These are phyloP conservation scores for Hirtodrosophila trivittata DNA, from an alignment of 2,888 invertebrate genomes.

Conservation along the genomic window DNA sequence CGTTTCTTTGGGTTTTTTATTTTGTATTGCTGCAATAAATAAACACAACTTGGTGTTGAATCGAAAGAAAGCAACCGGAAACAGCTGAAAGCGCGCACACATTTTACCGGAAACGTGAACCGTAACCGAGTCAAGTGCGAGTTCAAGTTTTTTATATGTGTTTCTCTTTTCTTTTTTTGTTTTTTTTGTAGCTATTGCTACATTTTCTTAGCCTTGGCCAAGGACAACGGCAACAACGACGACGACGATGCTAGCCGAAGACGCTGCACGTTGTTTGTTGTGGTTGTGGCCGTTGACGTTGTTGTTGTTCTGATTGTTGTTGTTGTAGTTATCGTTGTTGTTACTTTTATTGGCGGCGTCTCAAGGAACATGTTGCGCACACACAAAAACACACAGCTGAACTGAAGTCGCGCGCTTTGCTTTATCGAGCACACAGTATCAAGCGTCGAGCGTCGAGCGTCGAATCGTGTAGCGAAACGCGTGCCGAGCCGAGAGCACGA, in stretches of 20 bases:
- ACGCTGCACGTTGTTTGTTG: constrained; percentile 62
- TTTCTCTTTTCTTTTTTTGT: constrained; percentile 20
- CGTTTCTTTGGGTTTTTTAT: constrained; percentile 22
- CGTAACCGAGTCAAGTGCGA: constrained; percentile 65
- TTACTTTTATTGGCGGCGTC: constrained; percentile 69
- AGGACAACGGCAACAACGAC: constrained; percentile 26
- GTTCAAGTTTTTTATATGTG: constrained; percentile 44
- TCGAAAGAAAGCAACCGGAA: constrained; percentile 50
- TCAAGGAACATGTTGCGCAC: constrained; percentile 79
- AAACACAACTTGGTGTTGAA: constrained; percentile 56
- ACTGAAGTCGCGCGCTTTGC: constrained; percentile 67
- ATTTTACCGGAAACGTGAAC: constrained; percentile 64
- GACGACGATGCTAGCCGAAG: constrained; percentile 53
- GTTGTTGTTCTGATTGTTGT: constrained; percentile 19
- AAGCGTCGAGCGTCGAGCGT: constrained; percentile 36
- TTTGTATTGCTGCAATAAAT: constrained; percentile 59
- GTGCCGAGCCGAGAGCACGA: constrained; percentile 82
- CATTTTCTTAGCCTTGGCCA: constrained; percentile 59
- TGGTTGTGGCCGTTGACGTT: constrained; percentile 29
- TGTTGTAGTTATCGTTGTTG: constrained; percentile 34
- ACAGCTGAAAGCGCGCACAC: constrained; percentile 69
- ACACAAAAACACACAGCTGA: constrained; percentile 72
- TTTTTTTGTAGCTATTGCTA: constrained; percentile 36
- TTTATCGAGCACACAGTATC: constrained; percentile 40
- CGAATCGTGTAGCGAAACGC: constrained; percentile 59